Conservation (phyloP, 2,797 vertebrate genomes). For the Sebastes taczanowskii region DNA sequence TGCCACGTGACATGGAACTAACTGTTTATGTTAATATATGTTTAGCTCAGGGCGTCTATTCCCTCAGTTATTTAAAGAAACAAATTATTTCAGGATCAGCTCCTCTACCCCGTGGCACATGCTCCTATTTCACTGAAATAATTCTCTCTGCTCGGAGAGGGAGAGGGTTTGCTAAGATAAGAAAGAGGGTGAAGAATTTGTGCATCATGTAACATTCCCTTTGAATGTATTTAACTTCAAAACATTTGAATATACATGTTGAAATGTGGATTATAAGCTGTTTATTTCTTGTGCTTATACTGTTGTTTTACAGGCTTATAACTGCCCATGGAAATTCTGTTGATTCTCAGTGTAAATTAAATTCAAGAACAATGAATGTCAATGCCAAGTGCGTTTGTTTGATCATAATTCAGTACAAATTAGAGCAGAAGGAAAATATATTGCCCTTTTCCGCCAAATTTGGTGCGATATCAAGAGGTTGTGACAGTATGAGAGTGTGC, state of each 20-base stretch:
- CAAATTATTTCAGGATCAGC: conserved; percentile 80
- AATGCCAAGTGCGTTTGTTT: conserved; percentile 5
- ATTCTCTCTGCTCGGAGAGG: conserved; percentile 35
- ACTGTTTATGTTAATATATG: conserved; percentile 57
- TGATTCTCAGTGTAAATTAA: not conserved
- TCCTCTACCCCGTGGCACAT: conserved; percentile 69
- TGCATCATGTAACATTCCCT: conserved; percentile 15
- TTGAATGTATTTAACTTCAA: conserved; percentile 9
- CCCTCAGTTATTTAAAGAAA: conserved; percentile 80
- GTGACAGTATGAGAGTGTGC: not conserved
- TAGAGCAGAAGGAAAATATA: not conserved
- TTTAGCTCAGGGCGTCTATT: conserved; percentile 56
- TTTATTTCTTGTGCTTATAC: not conserved
- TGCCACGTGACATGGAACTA: conserved; percentile 10
- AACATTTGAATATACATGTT: not conserved
- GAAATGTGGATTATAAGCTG: not conserved
- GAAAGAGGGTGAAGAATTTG: not conserved
- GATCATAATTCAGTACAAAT: not conserved
- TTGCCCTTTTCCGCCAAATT: not conserved
- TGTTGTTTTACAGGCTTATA: not conserved
- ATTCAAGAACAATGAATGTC: conserved; percentile 1
- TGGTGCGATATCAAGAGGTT: not conserved
- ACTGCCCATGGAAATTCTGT: not conserved
- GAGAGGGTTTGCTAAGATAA: not conserved
- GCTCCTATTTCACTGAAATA: conserved; percentile 65